Evolutionary conservation across 37 sponge, comb jelly and placozoan species (phyloP).

Genomic region (Chondrosia reniformis): DNA sequence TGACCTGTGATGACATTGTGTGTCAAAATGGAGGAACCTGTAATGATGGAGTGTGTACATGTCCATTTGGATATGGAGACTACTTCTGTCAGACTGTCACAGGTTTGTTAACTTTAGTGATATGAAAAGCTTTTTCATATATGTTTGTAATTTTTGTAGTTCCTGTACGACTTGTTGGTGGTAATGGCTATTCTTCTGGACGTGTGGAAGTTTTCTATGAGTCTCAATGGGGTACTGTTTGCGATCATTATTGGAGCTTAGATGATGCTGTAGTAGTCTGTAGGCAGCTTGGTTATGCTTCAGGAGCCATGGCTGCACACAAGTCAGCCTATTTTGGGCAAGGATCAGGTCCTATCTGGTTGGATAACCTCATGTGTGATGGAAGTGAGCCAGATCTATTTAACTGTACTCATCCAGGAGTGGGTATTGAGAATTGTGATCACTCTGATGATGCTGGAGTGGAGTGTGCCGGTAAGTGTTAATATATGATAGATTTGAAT

Average conservation of each 20-base stretch:
- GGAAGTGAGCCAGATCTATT: not conserved
- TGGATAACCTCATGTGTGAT: not conserved
- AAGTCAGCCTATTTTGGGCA: not conserved
- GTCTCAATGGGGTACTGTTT: not conserved
- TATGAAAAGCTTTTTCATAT: too few species aligned
- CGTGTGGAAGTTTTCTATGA: conserved; percentile 2
- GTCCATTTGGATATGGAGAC: too few species aligned
- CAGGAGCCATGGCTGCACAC: not conserved
- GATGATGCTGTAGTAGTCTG: not conserved
- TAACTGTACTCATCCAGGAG: not conserved
- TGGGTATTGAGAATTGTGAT: not conserved
- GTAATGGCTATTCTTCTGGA: not conserved
- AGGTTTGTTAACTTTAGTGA: too few species aligned
- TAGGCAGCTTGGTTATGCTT: not conserved
- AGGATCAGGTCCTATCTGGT: not conserved
- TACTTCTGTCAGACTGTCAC: too few species aligned
- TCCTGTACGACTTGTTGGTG: conserved; percentile 4
- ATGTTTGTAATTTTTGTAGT: too few species aligned
- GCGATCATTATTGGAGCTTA: not conserved
- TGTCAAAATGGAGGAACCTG: too few species aligned
- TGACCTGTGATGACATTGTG: too few species aligned
- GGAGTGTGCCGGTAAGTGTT: not conserved
- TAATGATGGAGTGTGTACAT: too few species aligned
- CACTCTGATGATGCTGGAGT: conserved; percentile 1
- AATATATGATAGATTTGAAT: not conserved